phyloP scores from a whole-genome alignment of 2,888 invertebrate species.

The Podotricha telesiphe region DNA sequence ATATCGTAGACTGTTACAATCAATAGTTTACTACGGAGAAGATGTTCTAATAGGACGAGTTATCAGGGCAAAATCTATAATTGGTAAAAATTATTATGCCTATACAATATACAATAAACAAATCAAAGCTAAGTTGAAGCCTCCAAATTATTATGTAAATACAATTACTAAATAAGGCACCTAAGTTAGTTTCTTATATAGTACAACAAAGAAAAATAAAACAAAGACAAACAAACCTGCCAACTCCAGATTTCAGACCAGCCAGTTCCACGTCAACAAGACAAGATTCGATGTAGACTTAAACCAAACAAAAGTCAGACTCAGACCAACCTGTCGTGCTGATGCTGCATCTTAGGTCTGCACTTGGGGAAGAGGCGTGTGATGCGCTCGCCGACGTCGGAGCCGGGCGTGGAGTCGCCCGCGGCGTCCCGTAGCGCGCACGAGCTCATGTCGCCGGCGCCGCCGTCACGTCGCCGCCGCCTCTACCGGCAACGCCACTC shows the following conservation, averaged over 20 bases:
- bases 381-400: constrained; percentile 88
- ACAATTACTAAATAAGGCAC: no score
- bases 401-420: constrained; percentile 81
- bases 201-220: no score
- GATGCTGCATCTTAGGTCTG: constrained; percentile 86
- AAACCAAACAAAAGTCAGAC: neutral
- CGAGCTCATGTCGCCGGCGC: constrained; percentile 78
- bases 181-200: neutral
- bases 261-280: neutral
- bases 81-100: no score
- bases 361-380: constrained; percentile 94
- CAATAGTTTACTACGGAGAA: neutral
- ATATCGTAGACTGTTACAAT: neutral
- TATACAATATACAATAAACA: neutral
- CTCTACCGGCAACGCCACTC: constrained; percentile 58
- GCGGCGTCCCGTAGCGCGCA: constrained; percentile 77
- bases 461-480: constrained; percentile 68
- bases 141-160: neutral
- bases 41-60: neutral
- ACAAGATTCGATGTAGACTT: no score
- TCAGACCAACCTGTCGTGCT: constrained; percentile 67
- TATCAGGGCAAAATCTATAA: neutral
- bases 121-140: neutral
- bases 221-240: neutral
- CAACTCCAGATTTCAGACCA: neutral